Evolutionary conservation across 2,888 invertebrate genomes (phyloP).

Genomic region (Melinaea marsaeus): DNA sequence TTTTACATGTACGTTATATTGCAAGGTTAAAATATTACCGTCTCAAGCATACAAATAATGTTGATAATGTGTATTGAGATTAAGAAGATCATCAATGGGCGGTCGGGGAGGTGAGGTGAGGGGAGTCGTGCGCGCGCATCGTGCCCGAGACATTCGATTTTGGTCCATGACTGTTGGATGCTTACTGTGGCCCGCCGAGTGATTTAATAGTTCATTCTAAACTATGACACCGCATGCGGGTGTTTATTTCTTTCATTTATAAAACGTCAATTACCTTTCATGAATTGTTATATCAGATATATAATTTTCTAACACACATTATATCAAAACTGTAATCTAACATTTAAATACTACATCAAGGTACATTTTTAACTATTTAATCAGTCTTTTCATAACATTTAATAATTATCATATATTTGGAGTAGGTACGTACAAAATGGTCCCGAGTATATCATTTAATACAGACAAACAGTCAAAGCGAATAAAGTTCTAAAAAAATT

Average conservation of each 20-base stretch:
- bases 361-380: too few species aligned
- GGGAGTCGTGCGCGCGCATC: constrained; percentile 70
- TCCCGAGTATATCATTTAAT: too few species aligned
- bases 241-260: constrained; percentile 17
- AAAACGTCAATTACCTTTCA: not conserved
- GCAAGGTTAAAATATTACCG: constrained; percentile 5
- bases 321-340: too few species aligned
- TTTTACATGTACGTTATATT: constrained; percentile 1
- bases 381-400: too few species aligned
- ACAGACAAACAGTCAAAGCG: too few species aligned
- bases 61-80: constrained; percentile 64
- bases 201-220: constrained; percentile 75
- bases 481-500: too few species aligned
- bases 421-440: too few species aligned
- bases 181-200: constrained; percentile 70
- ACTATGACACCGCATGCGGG: constrained; percentile 51
- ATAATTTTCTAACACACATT: too few species aligned
- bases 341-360: too few species aligned
- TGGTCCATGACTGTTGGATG: constrained; percentile 78
- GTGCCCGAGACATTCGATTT: constrained; percentile 76
- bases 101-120: constrained; percentile 62
- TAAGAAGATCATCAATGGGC: constrained; percentile 75
- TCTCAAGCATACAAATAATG: constrained; percentile 39
- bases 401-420: too few species aligned
- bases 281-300: too few species aligned